Evolutionary conservation across 2,797 vertebrate genomes (phyloP).

Genomic region (Columba guinea): DNA sequence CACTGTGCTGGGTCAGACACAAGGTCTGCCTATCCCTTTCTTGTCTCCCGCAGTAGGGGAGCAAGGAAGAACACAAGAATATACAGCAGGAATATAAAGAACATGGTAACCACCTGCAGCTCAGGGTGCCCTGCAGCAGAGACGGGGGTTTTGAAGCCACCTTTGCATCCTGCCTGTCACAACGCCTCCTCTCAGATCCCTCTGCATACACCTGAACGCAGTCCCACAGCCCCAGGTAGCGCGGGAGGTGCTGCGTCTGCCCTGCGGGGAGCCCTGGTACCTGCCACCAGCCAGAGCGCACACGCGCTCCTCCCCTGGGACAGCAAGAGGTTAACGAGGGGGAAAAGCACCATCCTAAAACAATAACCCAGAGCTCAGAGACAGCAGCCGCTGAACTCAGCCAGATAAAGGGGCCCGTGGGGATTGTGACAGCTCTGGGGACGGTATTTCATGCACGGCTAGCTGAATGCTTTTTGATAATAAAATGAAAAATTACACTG

Average conservation of each 20-base stretch:
- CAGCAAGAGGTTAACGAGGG: slow-evolving; percentile 45
- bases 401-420: slow-evolving; percentile 51
- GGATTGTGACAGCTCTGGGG: slow-evolving; percentile 65
- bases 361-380: slow-evolving; percentile 48
- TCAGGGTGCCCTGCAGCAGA: not conserved
- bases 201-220: accelerated
- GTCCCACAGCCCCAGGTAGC: not conserved
- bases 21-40: not conserved
- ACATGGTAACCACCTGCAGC: not conserved
- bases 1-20: not conserved
- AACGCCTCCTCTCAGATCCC: not conserved
- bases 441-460: slow-evolving; percentile 59
- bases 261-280: not conserved
- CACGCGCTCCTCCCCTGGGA: not conserved
- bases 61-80: not conserved
- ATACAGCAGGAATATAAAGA: not conserved
- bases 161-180: not conserved
- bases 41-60: not conserved
- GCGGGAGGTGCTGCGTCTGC: accelerated
- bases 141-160: not conserved
- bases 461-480: slow-evolving; percentile 61
- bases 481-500: slow-evolving; percentile 66
- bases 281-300: not conserved
- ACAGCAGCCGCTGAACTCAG: slow-evolving; percentile 49
- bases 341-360: slow-evolving; percentile 59